phyloP scores from a whole-genome alignment of 2,113 vertebrate genomes.

The Myxocyprinus asiaticus region DNA sequence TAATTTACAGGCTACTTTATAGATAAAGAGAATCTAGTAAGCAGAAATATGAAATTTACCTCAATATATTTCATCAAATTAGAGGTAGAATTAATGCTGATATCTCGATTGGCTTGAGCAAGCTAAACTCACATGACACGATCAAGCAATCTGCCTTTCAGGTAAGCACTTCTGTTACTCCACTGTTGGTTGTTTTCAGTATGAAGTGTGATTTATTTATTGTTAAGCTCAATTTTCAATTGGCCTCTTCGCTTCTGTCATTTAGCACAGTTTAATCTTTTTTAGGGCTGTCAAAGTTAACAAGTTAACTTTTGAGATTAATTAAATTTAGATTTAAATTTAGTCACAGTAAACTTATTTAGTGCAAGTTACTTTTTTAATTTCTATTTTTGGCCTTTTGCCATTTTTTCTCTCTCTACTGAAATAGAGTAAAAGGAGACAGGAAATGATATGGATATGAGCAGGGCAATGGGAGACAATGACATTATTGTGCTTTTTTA shows the following conservation, averaged over 20 bases:
- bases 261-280: too few species aligned
- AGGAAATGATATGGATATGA: neutral
- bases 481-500: too few species aligned
- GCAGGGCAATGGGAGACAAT: too few species aligned
- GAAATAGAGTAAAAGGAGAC: neutral
- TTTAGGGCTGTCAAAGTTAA: neutral
- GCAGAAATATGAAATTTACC: too few species aligned
- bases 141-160: neutral
- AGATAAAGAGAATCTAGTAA: too few species aligned
- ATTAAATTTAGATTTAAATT: neutral
- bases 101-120: too few species aligned
- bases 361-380: neutral
- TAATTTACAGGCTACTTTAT: too few species aligned
- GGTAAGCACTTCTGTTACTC: neutral
- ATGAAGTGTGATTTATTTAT: neutral
- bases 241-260: neutral
- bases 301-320: neutral
- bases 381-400: neutral
- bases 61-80: too few species aligned
- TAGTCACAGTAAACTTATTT: neutral
- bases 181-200: slow-evolving; percentile 1
- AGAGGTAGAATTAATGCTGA: too few species aligned
- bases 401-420: too few species aligned
- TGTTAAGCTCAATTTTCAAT: neutral
- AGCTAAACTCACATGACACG: too few species aligned